These are phyloP conservation scores for Lagocephalus sceleratus DNA, from an alignment of 2,797 vertebrate species.

Conservation along the genomic window DNA sequence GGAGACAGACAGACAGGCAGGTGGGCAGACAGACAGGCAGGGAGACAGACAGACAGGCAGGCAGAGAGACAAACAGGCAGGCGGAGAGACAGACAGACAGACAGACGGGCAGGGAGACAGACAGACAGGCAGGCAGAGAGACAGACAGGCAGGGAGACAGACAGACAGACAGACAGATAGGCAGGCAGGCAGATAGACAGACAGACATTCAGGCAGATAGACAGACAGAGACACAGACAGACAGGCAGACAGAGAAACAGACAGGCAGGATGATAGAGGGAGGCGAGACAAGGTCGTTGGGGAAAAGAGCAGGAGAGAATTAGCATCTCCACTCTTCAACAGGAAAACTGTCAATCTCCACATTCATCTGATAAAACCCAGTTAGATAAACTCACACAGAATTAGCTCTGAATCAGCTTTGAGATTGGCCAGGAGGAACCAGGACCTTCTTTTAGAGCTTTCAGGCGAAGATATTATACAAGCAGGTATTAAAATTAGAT, in stretches of 20 bases:
- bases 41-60: constrained; percentile 32
- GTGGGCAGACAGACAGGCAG: no score
- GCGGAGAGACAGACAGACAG: no score
- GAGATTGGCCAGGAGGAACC: constrained; percentile 45
- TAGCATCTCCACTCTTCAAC: constrained; percentile 37
- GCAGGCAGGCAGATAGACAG: no score
- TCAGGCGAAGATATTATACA: constrained; percentile 61
- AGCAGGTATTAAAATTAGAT: constrained; percentile 58
- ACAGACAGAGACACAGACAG: no score
- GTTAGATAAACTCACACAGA: constrained; percentile 57
- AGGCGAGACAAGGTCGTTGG: constrained; percentile 43
- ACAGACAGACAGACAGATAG: no score
- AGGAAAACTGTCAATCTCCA: constrained; percentile 48
- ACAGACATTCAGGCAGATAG: no score
- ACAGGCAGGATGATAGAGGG: constrained; percentile 23
- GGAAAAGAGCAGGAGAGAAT: constrained; percentile 43
- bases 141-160: no score
- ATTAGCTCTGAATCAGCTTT: constrained; percentile 41
- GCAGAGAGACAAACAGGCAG: constrained; percentile 33
- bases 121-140: not conserved
- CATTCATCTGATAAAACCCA: constrained; percentile 59
- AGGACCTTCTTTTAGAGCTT: constrained; percentile 48
- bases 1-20: no score
- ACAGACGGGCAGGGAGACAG: constrained; percentile 19
- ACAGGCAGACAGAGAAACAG: no score